phyloP scores from a whole-genome alignment of 1,140 invertebrate species.

The Cotesia vestalis region DNA sequence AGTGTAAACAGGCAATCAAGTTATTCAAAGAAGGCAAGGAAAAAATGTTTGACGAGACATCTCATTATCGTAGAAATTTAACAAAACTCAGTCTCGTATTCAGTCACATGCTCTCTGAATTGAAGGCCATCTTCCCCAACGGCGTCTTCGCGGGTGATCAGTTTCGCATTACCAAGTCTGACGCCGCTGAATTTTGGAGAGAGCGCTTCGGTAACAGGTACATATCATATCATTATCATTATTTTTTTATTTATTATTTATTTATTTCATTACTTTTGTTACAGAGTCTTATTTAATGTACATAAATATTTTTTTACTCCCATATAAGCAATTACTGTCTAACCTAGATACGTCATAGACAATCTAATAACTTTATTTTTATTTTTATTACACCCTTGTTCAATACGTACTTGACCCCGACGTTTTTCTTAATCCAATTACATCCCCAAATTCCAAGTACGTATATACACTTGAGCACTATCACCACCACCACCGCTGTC shows the following conservation, averaged over 20 bases:
- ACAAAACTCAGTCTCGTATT: conserved; percentile 99
- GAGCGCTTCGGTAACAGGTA: conserved; percentile 96
- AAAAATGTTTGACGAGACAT: conserved; percentile 98
- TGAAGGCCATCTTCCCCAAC: conserved; percentile 97
- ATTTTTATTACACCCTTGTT: neutral
- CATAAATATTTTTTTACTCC: no score
- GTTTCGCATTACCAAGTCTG: conserved; percentile 98
- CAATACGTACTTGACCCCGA: neutral
- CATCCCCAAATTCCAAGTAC: neutral
- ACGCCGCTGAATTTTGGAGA: conserved; percentile 99
- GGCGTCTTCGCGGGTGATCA: conserved; percentile 95
- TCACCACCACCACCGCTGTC: neutral
- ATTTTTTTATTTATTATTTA: conserved; percentile 7
- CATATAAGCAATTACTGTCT: neutral
- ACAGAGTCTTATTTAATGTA: no score
- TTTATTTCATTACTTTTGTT: neutral
- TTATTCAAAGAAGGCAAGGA: conserved; percentile 98
- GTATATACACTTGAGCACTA: neutral
- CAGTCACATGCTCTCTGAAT: conserved; percentile 99
- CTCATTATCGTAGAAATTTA: conserved; percentile 92
- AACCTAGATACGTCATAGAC: neutral
- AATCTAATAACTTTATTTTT: neutral
- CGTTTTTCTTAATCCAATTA: conserved; percentile 6
- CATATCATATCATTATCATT: conserved; percentile 2
- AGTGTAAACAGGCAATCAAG: conserved; percentile 98